Percentiles rank a stretch among this genome's conserved stretches.
These are phyloP conservation scores for Idaea straminata DNA, from an alignment of 2,888 invertebrate species.

Conservation along the genomic window DNA sequence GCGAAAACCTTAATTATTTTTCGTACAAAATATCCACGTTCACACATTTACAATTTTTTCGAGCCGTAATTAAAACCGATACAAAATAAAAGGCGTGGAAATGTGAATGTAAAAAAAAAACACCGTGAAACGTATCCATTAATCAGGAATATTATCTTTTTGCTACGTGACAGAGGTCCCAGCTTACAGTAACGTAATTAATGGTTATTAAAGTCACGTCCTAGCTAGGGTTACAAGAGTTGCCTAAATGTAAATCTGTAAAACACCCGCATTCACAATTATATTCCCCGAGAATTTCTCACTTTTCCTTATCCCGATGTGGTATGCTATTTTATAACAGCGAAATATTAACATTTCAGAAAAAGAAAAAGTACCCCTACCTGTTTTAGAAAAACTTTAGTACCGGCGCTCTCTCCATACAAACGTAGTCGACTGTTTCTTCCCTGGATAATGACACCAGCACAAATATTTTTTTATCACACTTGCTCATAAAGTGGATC, in stretches of 20 bases:
- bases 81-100: slow-evolving; percentile 15
- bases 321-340: too few species aligned
- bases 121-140: slow-evolving; percentile 25
- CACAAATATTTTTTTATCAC: too few species aligned
- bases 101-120: slow-evolving; percentile 14
- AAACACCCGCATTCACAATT: neutral
- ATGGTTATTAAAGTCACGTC: slow-evolving; percentile 47
- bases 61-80: neutral
- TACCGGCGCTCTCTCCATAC: too few species aligned
- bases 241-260: neutral
- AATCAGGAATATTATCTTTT: slow-evolving; percentile 46
- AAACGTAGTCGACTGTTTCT: too few species aligned
- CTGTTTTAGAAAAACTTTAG: too few species aligned
- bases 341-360: too few species aligned
- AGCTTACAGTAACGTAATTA: slow-evolving; percentile 46
- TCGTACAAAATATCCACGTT: neutral
- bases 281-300: neutral
- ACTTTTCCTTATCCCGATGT: too few species aligned
- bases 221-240: slow-evolving; percentile 13
- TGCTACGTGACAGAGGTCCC: slow-evolving; percentile 38
- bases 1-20: neutral
- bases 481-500: too few species aligned
- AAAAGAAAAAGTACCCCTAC: too few species aligned
- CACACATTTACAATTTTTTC: slow-evolving; percentile 1
- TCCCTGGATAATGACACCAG: too few species aligned